Evolutionary conservation across 2,888 invertebrate species (phyloP), one percentile per base, ranked within the genome.

Genomic region (Tryphoninae sp.): DNA sequence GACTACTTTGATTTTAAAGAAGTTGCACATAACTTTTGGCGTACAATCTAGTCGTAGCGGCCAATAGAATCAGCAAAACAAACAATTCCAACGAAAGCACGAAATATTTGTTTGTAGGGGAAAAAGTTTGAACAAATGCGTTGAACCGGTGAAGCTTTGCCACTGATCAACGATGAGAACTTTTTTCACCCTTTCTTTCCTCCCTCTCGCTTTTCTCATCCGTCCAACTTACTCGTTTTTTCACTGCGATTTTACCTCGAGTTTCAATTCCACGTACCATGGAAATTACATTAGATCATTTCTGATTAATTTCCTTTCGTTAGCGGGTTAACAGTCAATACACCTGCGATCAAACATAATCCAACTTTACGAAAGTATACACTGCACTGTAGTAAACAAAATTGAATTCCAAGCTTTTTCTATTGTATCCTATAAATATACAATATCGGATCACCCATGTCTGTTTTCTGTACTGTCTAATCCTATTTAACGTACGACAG

Each of bases 21-120:
- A 33, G 33, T 33, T 33, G 33, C 4, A 33, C 6, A 33, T 6
- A 88, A 87, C 84, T 71, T 73, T 75, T 33, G n/a, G 81, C 83
- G 79, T 88, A 88, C 86, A 19, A 83, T 87, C 85, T 89, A 89
- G 90, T 90, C 90, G 59, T 33, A 8, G n/a, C 19, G 51, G 3
- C 26, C 16, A 13, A 19, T 13, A 61, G 26, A 0, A 8, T 33
- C 45, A 51, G 19, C 53, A 33, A 23, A 45, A 42, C n/a, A 19
- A 11, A 33, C 16, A 6, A 22, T 23, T 16, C 26, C 23, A 23
- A 19, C 33, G 19, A 22, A 26, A 33, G 9, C 19, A 58, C 19
- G 23, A 68, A 13, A 59, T 53, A 33, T 53, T 49, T 51, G 40
- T 8, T 26, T 59, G 51, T 58, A 33, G 23, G 49, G 26, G 67